phyloP scores from a whole-genome alignment of 1,140 invertebrate genomes.

The Leptinotarsa lineolata region DNA sequence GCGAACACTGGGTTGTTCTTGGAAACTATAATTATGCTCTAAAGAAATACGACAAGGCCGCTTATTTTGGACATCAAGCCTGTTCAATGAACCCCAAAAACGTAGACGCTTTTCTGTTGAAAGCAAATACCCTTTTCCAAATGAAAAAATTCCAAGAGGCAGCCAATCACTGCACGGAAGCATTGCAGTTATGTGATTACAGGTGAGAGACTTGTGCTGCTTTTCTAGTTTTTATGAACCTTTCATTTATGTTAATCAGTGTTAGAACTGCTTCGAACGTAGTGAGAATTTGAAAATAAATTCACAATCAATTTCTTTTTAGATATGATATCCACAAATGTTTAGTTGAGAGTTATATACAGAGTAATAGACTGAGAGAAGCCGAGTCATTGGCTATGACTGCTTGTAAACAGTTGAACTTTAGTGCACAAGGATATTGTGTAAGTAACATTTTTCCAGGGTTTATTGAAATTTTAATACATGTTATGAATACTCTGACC shows the following conservation, averaged over 20 bases:
- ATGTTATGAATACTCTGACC: too few relatives aligned
- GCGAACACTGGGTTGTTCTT: conserved; percentile 52
- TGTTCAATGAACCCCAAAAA: conserved; percentile 55
- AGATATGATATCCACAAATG: conserved; percentile 72
- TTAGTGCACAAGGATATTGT: conserved; percentile 65
- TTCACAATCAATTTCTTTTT: conserved; percentile 18
- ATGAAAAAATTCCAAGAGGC: conserved; percentile 75
- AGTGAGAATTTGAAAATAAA: too few relatives aligned
- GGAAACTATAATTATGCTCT: conserved; percentile 49
- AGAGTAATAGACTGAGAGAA: conserved; percentile 68
- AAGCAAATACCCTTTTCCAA: conserved; percentile 72
- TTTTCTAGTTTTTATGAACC: too few relatives aligned
- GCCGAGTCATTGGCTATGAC: conserved; percentile 70
- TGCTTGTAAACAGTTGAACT: conserved; percentile 71
- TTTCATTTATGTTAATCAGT: too few relatives aligned
- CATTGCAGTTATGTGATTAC: conserved; percentile 64
- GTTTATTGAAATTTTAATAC: too few relatives aligned
- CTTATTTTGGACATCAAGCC: conserved; percentile 57
- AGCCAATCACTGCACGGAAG: conserved; percentile 72
- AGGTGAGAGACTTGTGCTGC: conserved; percentile 47
- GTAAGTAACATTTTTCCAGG: conserved; percentile 23
- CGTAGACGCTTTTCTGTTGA: conserved; percentile 74
- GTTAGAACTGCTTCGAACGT: too few relatives aligned
- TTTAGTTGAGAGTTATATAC: conserved; percentile 72
- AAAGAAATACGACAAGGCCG: conserved; percentile 53